These are phyloP conservation scores for Platyscelio sp. DNA, from an alignment of 2,888 invertebrate genomes.

Conservation along the genomic window DNA sequence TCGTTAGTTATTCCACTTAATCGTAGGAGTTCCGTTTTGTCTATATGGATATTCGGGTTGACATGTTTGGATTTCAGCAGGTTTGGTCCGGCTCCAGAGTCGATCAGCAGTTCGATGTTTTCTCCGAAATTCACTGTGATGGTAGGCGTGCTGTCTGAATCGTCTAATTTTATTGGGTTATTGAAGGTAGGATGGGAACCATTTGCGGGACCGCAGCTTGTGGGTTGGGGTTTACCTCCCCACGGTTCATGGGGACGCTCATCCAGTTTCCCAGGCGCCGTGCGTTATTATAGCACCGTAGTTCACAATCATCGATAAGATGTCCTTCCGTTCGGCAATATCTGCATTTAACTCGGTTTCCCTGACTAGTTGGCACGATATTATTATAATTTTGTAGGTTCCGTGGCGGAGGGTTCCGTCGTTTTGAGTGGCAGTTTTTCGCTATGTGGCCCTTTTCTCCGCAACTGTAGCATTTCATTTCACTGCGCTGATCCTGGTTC, in stretches of 20 bases:
- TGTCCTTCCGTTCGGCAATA: constrained; percentile 3
- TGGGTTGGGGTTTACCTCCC: neutral
- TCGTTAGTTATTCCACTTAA: constrained; percentile 5
- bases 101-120: neutral
- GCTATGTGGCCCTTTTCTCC: neutral
- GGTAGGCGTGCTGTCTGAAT: no score
- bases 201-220: no score
- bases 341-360: no score
- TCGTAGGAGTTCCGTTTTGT: neutral
- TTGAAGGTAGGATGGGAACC: no score
- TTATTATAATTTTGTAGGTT: neutral
- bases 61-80: neutral
- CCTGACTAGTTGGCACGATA: no score
- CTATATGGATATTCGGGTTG: neutral
- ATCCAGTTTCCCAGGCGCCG: constrained; percentile 30
- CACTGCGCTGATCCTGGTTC: no score
- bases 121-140: neutral
- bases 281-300: neutral
- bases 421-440: neutral
- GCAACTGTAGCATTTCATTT: neutral
- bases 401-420: neutral
- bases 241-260: constrained; percentile 60
- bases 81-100: neutral
- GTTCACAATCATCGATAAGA: neutral
- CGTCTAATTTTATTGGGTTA: no score